Percentiles rank a stretch among this genome's conserved stretches.
Evolutionary conservation across 2,113 vertebrate genomes (phyloP).

Genomic region (Salminus brasiliensis): DNA sequence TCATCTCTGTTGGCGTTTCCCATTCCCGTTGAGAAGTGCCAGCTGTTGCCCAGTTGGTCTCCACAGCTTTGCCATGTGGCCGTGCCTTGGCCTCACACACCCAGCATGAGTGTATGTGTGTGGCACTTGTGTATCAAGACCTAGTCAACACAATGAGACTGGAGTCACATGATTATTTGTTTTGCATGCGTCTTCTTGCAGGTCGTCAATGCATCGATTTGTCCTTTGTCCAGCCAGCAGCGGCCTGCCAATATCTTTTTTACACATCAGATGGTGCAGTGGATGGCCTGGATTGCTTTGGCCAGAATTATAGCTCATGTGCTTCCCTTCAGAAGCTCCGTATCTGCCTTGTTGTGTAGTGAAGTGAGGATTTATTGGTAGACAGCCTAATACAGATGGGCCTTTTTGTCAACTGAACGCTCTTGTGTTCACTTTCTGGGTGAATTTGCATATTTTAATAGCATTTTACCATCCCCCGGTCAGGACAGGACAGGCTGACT

Average conservation of each 20-base stretch:
- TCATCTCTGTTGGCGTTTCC: not conserved
- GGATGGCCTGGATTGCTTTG: not conserved
- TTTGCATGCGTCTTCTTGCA: not conserved
- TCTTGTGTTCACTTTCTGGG: no score
- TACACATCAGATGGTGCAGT: conserved; percentile 3
- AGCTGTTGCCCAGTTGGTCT: conserved; percentile 24
- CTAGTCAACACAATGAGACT: not conserved
- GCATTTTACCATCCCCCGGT: not conserved
- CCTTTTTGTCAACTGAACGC: not conserved
- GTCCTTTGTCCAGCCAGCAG: not conserved
- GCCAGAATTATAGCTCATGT: not conserved
- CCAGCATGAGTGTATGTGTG: not conserved
- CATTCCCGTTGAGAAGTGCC: conserved; percentile 15
- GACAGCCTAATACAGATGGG: not conserved
- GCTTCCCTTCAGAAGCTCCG: not conserved
- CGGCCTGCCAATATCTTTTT: not conserved
- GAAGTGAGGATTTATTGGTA: not conserved
- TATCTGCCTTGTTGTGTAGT: not conserved
- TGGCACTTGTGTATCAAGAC: not conserved
- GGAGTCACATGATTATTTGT: not conserved
- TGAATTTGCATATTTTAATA: not conserved
- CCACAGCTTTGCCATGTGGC: not conserved
- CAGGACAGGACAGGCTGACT: no score
- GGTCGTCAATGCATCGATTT: conserved; percentile 19
- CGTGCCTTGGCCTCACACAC: not conserved